Conservation (phyloP, 2,113 vertebrate species). For the Osmerus mordax region DNA sequence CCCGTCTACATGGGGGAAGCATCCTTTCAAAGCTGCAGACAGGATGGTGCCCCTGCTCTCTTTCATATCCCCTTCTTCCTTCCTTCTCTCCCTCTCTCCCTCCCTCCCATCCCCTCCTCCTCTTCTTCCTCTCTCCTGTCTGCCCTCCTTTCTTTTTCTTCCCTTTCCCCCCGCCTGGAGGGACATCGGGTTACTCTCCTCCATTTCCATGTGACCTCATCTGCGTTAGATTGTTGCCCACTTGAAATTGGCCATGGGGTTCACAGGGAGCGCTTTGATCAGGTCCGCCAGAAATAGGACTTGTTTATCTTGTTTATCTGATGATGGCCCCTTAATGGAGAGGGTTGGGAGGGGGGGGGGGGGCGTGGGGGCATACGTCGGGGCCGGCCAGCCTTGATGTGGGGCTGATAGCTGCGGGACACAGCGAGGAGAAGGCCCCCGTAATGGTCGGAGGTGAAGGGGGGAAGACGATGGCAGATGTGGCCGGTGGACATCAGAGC, state of each 20-base stretch:
- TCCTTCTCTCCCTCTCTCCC: slow-evolving; percentile 1
- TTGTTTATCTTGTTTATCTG: slow-evolving; percentile 76
- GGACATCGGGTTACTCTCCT: slow-evolving; percentile 45
- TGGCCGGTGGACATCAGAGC: slow-evolving; percentile 57
- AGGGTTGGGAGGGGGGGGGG: slow-evolving; percentile 6
- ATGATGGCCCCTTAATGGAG: slow-evolving; percentile 68
- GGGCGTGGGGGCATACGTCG: slow-evolving; percentile 48
- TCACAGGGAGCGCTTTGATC: slow-evolving; percentile 72
- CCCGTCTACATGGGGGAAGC: neutral
- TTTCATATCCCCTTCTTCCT: neutral
- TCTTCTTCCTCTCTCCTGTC: slow-evolving; percentile 27
- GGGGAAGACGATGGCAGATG: slow-evolving; percentile 68
- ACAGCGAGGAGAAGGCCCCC: slow-evolving; percentile 48
- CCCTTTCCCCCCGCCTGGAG: slow-evolving; percentile 38
- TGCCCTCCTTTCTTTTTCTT: slow-evolving; percentile 22
- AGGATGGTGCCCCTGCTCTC: neutral
- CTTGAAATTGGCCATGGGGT: slow-evolving; percentile 68
- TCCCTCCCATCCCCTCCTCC: neutral
- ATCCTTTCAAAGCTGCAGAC: neutral
- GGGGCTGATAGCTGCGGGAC: slow-evolving; percentile 61
- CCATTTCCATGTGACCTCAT: slow-evolving; percentile 65
- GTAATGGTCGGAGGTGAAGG: slow-evolving; percentile 63
- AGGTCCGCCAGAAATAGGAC: slow-evolving; percentile 67
- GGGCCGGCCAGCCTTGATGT: slow-evolving; percentile 68
- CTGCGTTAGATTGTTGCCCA: slow-evolving; percentile 70